These are phyloP conservation scores for Drosophila gaucha DNA, from an alignment of 2,888 invertebrate species.

Conservation along the genomic window DNA sequence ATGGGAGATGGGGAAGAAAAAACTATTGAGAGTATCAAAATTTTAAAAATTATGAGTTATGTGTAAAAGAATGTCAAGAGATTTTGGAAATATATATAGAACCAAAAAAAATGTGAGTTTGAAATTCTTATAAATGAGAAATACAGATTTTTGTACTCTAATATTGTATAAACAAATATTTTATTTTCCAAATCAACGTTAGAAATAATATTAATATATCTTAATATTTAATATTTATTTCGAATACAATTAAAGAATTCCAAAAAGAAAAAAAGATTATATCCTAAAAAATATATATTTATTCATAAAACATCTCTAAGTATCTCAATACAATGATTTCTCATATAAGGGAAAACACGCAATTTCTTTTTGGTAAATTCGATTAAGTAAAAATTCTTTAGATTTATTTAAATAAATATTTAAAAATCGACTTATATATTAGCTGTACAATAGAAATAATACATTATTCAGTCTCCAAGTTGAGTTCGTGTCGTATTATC, in stretches of 20 bases:
- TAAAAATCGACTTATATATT: slow-evolving; percentile 16
- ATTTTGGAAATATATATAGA: too few species aligned
- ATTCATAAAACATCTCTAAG: too few species aligned
- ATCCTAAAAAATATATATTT: neutral
- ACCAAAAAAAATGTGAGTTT: too few species aligned
- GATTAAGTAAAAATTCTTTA: slow-evolving; percentile 5
- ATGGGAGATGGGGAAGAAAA: neutral
- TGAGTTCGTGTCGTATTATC: slow-evolving; percentile 26
- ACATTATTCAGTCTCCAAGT: slow-evolving; percentile 51
- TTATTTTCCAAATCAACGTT: too few species aligned
- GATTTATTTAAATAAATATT: slow-evolving; percentile 46
- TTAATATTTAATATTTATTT: neutral
- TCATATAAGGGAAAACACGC: neutral
- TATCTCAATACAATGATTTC: neutral
- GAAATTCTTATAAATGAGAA: too few species aligned
- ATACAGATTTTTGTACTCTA: too few species aligned
- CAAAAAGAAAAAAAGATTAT: too few species aligned
- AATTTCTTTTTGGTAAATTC: slow-evolving; percentile 13
- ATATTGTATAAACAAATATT: neutral
- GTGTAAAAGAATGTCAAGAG: neutral
- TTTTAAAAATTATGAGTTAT: neutral
- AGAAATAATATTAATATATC: too few species aligned
- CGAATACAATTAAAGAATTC: neutral
- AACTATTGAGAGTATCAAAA: neutral
- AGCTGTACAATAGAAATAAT: slow-evolving; percentile 36